These are phyloP conservation scores for Isichthys henryi DNA, from an alignment of 2,113 vertebrate species.

Conservation along the genomic window DNA sequence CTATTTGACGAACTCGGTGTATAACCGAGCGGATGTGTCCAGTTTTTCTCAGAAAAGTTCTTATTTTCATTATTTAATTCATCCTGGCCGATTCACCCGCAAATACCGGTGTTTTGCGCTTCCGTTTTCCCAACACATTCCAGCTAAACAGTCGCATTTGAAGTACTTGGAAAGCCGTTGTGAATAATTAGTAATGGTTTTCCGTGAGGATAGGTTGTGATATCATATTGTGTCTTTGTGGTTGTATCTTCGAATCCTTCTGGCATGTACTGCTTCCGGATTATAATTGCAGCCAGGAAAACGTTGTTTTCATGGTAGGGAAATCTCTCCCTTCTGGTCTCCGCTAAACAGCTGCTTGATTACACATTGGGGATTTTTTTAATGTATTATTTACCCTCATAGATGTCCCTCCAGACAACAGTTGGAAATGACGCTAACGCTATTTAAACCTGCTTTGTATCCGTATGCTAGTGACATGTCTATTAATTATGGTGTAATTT, in stretches of 20 bases:
- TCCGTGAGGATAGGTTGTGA: not conserved
- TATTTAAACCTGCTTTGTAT: not conserved
- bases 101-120: not conserved
- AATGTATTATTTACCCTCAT: not conserved
- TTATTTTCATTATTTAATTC: not conserved
- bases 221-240: not conserved
- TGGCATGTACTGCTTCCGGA: not conserved
- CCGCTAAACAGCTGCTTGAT: not conserved
- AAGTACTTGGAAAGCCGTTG: not conserved
- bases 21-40: not conserved
- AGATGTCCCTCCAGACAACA: not conserved
- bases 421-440: not conserved
- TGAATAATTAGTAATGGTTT: not conserved
- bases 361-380: not conserved
- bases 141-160: not conserved
- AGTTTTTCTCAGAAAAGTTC: not conserved
- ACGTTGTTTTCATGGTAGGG: not conserved
- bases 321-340: not conserved
- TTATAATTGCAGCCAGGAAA: not conserved
- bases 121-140: not conserved
- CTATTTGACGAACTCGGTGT: not conserved
- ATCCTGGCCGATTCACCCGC: not conserved
- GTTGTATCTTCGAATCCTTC: not conserved
- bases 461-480: not conserved
- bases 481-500: slow-evolving; percentile 1